Conservation (phyloP, 2,113 vertebrate species). For the Camelus dromedarius region DNA sequence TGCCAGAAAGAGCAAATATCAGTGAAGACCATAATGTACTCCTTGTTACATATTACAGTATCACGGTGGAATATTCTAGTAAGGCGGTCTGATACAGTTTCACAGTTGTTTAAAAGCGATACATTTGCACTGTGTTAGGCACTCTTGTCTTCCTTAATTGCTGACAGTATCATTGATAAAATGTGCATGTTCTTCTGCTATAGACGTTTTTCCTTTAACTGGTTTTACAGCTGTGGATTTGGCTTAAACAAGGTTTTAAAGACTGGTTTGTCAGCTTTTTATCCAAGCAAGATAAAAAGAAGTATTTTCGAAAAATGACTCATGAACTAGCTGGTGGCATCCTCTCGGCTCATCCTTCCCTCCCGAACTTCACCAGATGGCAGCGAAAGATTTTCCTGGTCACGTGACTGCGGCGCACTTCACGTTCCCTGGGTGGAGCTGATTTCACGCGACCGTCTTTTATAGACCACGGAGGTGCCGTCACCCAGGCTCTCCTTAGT, state of each 20-base stretch:
- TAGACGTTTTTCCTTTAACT: not conserved
- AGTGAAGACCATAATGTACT: not conserved
- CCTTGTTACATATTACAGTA: not conserved
- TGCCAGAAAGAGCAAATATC: not conserved
- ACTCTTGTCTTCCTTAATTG: not conserved
- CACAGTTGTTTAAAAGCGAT: not conserved
- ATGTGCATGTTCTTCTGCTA: not conserved
- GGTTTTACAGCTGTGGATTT: not conserved
- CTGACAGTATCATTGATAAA: not conserved
- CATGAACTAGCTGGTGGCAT: not conserved
- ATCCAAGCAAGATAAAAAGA: not conserved
- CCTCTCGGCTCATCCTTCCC: not conserved
- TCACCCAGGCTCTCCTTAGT: not conserved
- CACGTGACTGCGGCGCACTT: not conserved
- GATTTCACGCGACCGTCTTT: not conserved
- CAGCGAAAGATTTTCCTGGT: not conserved
- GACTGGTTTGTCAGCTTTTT: not conserved
- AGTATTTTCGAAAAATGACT: not conserved
- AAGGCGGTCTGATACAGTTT: not conserved
- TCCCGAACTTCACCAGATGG: not conserved
- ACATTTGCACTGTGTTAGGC: not conserved
- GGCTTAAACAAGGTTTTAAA: constrained; percentile 34
- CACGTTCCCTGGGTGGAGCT: not conserved
- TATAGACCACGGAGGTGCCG: not conserved
- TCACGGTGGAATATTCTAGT: not conserved